These are phyloP conservation scores for Heteromurus nitidus DNA, from an alignment of 2,888 invertebrate genomes.

Conservation along the genomic window DNA sequence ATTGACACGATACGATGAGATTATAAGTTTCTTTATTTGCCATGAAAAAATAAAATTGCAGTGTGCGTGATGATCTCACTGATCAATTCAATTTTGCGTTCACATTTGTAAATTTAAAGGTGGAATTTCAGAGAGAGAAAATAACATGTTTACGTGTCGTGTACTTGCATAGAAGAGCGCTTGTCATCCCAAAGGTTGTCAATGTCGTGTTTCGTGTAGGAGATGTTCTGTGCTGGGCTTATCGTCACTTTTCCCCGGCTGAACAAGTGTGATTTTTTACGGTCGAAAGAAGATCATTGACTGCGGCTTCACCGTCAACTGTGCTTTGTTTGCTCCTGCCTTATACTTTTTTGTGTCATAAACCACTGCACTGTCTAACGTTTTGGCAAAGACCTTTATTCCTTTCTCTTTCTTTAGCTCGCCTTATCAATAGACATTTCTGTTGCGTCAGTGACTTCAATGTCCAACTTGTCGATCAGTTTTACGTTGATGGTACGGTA, in stretches of 20 bases:
- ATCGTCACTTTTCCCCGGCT: no score
- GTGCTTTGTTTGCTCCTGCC: background rate
- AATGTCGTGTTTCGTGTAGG: no score
- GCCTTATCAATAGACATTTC: conserved; percentile 14
- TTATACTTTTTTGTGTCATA: conserved; percentile 14
- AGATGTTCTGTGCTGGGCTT: no score
- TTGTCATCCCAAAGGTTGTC: no score
- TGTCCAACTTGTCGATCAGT: conserved; percentile 51
- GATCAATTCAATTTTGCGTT: background rate
- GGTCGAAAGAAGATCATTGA: conserved; percentile 14
- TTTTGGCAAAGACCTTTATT: conserved; percentile 69
- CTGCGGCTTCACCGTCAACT: background rate
- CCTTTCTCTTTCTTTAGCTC: conserved; percentile 40
- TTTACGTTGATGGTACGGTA: no score
- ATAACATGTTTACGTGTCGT: no score
- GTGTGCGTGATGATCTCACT: background rate
- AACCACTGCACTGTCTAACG: conserved; percentile 48
- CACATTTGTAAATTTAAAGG: background rate
- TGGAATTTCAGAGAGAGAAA: no score
- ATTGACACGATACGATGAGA: no score
- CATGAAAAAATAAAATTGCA: conserved; percentile 5
- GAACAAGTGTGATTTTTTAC: no score
- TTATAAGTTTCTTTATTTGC: no score
- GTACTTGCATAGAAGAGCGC: no score
- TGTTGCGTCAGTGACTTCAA: conserved; percentile 44